phyloP scores from a whole-genome alignment of 2,888 invertebrate species.

The Agonopterix alstromeriana region DNA sequence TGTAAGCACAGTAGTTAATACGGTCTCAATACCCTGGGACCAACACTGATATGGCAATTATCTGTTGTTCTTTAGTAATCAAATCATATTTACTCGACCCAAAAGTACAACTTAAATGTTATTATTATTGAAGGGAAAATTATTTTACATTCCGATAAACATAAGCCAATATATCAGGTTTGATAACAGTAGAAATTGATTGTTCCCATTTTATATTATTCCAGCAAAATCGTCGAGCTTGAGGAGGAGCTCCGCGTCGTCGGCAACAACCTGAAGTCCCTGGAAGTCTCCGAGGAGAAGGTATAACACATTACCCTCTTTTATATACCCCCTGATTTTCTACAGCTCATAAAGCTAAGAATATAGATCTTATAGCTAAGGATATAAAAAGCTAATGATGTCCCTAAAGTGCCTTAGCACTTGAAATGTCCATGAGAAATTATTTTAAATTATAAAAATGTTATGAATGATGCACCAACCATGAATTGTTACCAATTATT shows the following conservation, averaged over 20 bases:
- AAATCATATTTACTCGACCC: too few species aligned
- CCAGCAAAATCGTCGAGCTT: constrained; percentile 99
- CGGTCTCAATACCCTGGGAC: too few species aligned
- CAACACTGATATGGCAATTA: too few species aligned
- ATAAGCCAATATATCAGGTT: too few species aligned
- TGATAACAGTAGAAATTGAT: constrained; percentile 48
- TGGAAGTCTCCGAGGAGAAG: constrained; percentile 99
- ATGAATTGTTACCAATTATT: background rate
- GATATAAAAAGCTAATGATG: background rate
- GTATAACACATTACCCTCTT: constrained; percentile 71
- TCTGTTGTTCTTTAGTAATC: too few species aligned
- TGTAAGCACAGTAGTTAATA: too few species aligned
- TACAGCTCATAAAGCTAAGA: too few species aligned
- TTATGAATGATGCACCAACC: constrained; percentile 64
- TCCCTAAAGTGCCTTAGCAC: background rate
- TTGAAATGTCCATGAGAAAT: background rate
- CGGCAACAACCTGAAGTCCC: constrained; percentile 99
- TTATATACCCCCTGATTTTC: too few species aligned
- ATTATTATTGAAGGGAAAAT: too few species aligned
- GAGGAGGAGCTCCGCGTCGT: constrained; percentile 99
- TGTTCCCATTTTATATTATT: constrained; percentile 33
- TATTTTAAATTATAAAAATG: background rate
- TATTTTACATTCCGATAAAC: too few species aligned
- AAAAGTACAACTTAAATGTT: too few species aligned
- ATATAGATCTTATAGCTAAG: background rate